phyloP scores from a whole-genome alignment of 1,140 invertebrate genomes.

The Ditylenchus dipsaci region DNA sequence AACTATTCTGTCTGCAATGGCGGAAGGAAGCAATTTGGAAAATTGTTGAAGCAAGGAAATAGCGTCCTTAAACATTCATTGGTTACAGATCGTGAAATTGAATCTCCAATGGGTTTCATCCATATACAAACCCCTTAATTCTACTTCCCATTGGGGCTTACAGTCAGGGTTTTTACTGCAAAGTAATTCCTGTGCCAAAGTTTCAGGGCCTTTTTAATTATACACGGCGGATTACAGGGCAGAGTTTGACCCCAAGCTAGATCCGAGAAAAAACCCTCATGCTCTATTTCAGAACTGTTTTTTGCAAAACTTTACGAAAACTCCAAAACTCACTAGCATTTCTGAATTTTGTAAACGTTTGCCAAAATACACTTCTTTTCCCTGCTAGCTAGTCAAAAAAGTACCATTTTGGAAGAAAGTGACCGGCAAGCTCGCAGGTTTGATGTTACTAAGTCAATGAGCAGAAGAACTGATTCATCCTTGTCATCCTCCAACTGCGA shows the following conservation, averaged over 20 bases:
- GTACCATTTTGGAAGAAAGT: slow-evolving; percentile 49
- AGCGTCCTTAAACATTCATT: slow-evolving; percentile 45
- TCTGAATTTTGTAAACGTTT: neutral
- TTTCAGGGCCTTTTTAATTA: too few relatives aligned
- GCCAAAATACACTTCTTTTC: neutral
- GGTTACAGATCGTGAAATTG: neutral
- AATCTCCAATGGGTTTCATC: too few relatives aligned
- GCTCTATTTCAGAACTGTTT: too few relatives aligned
- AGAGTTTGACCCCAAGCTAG: too few relatives aligned
- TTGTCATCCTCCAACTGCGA: slow-evolving; percentile 30
- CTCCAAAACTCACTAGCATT: slow-evolving; percentile 1
- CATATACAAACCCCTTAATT: too few relatives aligned
- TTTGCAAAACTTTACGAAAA: neutral
- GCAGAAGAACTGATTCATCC: slow-evolving; percentile 35
- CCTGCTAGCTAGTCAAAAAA: neutral
- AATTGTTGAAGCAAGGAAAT: slow-evolving; percentile 46
- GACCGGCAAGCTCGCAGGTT: slow-evolving; percentile 49
- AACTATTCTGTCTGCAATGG: slow-evolving; percentile 51
- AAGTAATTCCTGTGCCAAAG: too few relatives aligned
- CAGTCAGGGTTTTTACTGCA: too few relatives aligned
- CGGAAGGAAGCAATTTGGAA: slow-evolving; percentile 27
- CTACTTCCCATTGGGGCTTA: too few relatives aligned
- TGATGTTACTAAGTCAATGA: slow-evolving; percentile 51
- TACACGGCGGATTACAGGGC: too few relatives aligned
- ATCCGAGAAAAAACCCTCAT: too few relatives aligned